Evolutionary conservation across 2,888 invertebrate genomes (phyloP), one percentile per base, ranked within the genome.

Genomic region (Zele albiditarsus): DNA sequence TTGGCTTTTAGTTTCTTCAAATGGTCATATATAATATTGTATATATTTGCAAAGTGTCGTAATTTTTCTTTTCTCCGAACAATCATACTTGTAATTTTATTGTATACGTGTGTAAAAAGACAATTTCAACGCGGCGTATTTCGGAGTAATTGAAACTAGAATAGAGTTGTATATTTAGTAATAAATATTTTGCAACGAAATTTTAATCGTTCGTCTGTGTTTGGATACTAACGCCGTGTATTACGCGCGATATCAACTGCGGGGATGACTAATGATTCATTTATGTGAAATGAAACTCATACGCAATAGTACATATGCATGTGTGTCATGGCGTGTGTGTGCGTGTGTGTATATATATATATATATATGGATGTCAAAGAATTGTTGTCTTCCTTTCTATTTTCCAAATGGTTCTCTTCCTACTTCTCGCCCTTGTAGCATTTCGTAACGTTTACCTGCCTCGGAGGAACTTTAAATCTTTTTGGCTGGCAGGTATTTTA

Each of bases 141-240:
- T 53, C 2, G 8, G 1, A 46, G 46, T 46, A n/a, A 20, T 2
- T 53, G 2, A 46, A 46, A 46, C 4, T 53, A 53, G 53, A 20
- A 6, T 20, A 23, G 53, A 20, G 20, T 53, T 53, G 53, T 53
- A 20, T 53, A 20, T 53, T 53, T n/a, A 53, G n/a, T 23, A 20
- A 53, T 20, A 53, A 53, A 53, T 53, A 23, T 53, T 70, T 75
- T 71, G 31, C 38, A 33, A 25, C 20, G 63, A 70, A 66, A 46
- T 71, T 74, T 65, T 57, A 63, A 74, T 70, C 74, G 65, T 58
- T 71, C 63, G 65, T 74, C n/a, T 46, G 14, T n/a, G 46, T 46
- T 46, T 46, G 46, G 46, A 3, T 46, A 12, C 12, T 12, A 46
- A 46, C 38, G 12, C 12, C 10, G 38, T 38, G 12, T 38, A 12